A percentile compares a stretch with the other conserved stretches of the same genome.
phyloP scores from a whole-genome alignment of 2,113 vertebrate species.

The Rostratula benghalensis region DNA sequence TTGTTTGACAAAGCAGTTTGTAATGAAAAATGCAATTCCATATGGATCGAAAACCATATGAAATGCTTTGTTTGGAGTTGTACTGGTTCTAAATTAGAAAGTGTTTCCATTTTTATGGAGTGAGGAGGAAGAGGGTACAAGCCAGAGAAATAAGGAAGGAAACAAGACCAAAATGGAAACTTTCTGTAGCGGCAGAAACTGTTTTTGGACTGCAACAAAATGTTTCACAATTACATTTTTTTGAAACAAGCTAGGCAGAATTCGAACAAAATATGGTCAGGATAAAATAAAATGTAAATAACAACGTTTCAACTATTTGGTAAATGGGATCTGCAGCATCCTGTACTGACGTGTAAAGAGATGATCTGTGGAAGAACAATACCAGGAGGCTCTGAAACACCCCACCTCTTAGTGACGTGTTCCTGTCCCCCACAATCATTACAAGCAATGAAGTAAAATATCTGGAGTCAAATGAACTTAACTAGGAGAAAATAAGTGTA shows the following conservation, averaged over 20 bases:
- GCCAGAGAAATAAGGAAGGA: not conserved
- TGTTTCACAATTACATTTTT: not conserved
- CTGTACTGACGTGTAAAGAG: not conserved
- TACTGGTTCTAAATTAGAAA: not conserved
- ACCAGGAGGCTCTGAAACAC: not conserved
- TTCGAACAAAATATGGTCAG: not conserved
- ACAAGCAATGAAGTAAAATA: not conserved
- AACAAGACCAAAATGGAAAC: not conserved
- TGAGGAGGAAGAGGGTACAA: not conserved
- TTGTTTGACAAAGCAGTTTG: not conserved
- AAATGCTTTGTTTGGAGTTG: not conserved
- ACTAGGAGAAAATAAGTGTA: not conserved
- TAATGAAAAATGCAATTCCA: not conserved
- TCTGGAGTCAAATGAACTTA: not conserved
- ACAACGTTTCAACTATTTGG: not conserved
- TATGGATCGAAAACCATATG: not conserved
- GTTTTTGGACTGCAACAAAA: not conserved
- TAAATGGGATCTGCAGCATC: not conserved
- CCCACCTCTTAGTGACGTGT: rapidly evolving
- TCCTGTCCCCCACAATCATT: not conserved
- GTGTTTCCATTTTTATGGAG: not conserved
- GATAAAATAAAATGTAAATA: not conserved
- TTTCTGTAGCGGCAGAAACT: not conserved
- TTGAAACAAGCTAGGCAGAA: not conserved
- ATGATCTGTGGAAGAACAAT: not conserved